Conservation (phyloP, 2,797 vertebrate genomes). For the Myripristis jacobus region DNA sequence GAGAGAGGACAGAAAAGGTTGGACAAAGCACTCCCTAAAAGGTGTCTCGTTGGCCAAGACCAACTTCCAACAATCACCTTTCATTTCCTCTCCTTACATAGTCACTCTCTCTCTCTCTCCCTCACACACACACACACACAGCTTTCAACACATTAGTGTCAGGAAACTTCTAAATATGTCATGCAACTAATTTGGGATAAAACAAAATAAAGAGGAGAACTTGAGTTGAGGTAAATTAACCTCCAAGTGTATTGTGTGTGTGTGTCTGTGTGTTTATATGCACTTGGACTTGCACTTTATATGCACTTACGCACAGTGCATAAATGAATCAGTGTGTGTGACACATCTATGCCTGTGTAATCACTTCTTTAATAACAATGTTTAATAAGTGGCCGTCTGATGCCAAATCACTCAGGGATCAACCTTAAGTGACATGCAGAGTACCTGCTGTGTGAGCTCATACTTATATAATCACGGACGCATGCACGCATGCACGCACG, state of each 20-base stretch:
- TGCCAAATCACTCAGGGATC: slow-evolving; percentile 5
- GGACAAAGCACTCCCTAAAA: slow-evolving; percentile 35
- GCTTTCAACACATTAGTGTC: neutral
- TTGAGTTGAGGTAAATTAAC: neutral
- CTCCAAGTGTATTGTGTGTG: neutral
- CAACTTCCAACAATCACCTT: slow-evolving; percentile 37
- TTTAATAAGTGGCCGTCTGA: slow-evolving; percentile 2
- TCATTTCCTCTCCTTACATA: slow-evolving; percentile 59
- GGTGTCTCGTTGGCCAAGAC: slow-evolving; percentile 40
- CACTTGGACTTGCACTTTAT: too few species aligned
- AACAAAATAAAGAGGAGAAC: slow-evolving; percentile 11
- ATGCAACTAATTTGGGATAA: neutral
- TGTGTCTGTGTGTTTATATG: neutral
- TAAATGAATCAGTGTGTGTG: neutral
- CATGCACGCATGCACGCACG: neutral
- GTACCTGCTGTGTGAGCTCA: slow-evolving; percentile 51
- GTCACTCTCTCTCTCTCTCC: neutral
- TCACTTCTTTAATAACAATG: neutral
- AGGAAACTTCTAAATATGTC: slow-evolving; percentile 6
- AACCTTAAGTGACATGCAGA: neutral
- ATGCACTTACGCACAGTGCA: neutral
- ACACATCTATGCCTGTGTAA: neutral
- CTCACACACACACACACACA: slow-evolving; percentile 6
- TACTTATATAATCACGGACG: slow-evolving; percentile 19
- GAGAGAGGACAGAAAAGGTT: neutral